Evolutionary conservation across 1,140 invertebrate genomes (phyloP).

Genomic region (Nebria ingens): DNA sequence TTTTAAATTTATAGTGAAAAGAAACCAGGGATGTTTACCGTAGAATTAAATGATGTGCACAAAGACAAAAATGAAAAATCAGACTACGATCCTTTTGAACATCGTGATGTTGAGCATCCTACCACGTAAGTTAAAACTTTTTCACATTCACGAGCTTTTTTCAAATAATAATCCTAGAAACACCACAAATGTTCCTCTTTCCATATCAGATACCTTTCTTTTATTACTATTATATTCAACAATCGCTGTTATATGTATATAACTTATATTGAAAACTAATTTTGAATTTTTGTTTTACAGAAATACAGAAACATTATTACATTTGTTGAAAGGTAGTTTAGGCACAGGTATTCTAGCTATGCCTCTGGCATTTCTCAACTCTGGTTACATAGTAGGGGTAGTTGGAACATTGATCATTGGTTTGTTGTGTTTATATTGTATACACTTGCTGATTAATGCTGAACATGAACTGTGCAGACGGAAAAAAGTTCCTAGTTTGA

Average conservation of each 20-base stretch:
- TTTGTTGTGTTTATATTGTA: slow-evolving; percentile 66
- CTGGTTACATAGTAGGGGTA: slow-evolving; percentile 59
- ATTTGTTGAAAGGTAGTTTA: slow-evolving; percentile 74
- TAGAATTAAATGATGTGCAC: slow-evolving; percentile 41
- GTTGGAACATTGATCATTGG: slow-evolving; percentile 60
- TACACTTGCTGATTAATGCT: slow-evolving; percentile 58
- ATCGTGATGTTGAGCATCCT: slow-evolving; percentile 55
- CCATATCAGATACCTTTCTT: no score
- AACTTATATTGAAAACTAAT: slow-evolving; percentile 2
- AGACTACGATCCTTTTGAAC: slow-evolving; percentile 51
- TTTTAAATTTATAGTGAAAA: no score
- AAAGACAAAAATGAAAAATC: slow-evolving; percentile 33
- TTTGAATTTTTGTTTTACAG: slow-evolving; percentile 36
- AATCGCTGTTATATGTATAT: no score
- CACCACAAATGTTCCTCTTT: no score
- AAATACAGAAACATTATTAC: slow-evolving; percentile 67
- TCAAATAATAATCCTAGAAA: no score
- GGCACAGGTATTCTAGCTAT: slow-evolving; percentile 86
- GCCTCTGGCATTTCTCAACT: slow-evolving; percentile 71
- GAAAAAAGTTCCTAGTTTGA: slow-evolving; percentile 52
- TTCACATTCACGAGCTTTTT: no score
- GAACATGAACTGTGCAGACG: slow-evolving; percentile 60
- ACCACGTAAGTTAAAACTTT: slow-evolving; percentile 48
- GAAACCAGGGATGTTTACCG: slow-evolving; percentile 25
- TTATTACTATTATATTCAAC: no score